Evolutionary conservation across 2,797 vertebrate species (phyloP).

Genomic region (Danio tinwini): DNA sequence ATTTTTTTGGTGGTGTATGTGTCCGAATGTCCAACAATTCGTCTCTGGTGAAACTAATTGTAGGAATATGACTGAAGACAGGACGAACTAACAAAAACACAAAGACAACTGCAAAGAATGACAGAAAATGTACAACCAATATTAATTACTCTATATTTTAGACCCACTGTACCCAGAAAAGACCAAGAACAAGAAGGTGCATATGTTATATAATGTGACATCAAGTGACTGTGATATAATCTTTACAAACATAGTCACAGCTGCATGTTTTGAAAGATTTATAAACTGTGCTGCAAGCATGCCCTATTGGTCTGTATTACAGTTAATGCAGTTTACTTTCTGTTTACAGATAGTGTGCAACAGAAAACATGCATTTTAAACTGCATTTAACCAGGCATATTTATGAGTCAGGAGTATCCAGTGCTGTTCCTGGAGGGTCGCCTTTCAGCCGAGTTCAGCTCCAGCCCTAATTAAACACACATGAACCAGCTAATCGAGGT

Average conservation of each 20-base stretch:
- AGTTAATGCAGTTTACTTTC: neutral
- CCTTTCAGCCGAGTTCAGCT: neutral
- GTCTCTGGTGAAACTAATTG: too few species aligned
- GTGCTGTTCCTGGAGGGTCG: neutral
- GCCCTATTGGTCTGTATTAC: neutral
- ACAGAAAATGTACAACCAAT: neutral
- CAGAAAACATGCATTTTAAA: neutral
- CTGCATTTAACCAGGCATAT: neutral
- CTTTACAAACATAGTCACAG: neutral
- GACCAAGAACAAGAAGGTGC: neutral
- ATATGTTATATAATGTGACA: neutral
- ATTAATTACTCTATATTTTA: neutral
- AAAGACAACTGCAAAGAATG: too few species aligned
- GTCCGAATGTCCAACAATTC: too few species aligned
- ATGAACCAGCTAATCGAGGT: slow-evolving; percentile 5
- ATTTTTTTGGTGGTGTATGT: too few species aligned
- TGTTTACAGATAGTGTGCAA: neutral
- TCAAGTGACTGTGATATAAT: too few species aligned
- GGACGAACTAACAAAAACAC: too few species aligned
- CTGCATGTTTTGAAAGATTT: neutral
- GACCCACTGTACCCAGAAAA: neutral
- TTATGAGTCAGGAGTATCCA: neutral
- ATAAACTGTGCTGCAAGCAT: neutral
- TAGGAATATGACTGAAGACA: too few species aligned
- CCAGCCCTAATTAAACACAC: slow-evolving; percentile 4